Evolutionary conservation across 2,113 vertebrate genomes (phyloP), one percentile per base, ranked within the genome.

Genomic region (Xenus cinereus): DNA sequence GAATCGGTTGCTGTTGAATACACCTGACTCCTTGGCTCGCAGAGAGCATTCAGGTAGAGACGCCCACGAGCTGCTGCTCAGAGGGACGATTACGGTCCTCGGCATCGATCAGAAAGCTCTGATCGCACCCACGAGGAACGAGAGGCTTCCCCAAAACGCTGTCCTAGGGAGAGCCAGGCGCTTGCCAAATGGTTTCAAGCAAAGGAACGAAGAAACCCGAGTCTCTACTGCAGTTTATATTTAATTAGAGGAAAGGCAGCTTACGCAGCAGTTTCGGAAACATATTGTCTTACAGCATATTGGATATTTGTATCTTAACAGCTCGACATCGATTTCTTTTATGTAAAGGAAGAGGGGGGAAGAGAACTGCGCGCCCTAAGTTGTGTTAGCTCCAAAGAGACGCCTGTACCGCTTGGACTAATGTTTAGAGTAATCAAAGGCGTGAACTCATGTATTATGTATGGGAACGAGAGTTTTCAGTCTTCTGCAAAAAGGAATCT

Each of bases 391-490:
- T 87, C 96, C 77, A 78, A 56, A 96, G 92, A 94, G 91, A 82
- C 63, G 83, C 95, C 97, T 63, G 89, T 66, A 69, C 96, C 21
- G 14, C 88, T 95, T 94, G 91, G 86, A 88, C 93, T 86, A 84
- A 95, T 84, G 84, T 92, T 92, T 93, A 76, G 85, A 89, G 90
- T n/a, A 83, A 96, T 93, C 82, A 97, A 95, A 98, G 97, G 96
- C 89, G 93, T 88, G 95, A 97, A 95, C 92, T 92, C 96, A 97
- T 95, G 94, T 90, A 82, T 96, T 96, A 96, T 96, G 96, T 77
- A 96, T 96, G 94, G 89, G 72, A 93, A 94, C 39, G 79, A 80
- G 95, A 95, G 93, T 95, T 97, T 96, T 94, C 93, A 96, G 94
- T 74, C 90, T 84, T 90, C 87, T 88, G 95, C 67, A 94, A 91